Evolutionary conservation across 2,888 invertebrate genomes (phyloP), one percentile per base, ranked within the genome.

Genomic region (Andrena praecox): DNA sequence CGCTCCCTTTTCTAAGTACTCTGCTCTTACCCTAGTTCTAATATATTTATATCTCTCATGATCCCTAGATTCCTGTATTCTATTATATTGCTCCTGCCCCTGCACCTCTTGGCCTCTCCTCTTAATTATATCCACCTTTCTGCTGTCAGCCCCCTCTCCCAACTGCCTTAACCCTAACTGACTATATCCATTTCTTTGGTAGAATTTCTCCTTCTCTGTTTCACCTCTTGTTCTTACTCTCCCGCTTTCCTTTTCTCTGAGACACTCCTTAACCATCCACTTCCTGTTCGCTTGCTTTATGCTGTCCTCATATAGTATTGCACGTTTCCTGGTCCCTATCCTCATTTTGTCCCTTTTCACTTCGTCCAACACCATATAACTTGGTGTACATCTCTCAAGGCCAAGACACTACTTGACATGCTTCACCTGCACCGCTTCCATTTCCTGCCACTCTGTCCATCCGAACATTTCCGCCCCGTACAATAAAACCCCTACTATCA

Each of bases 391-490:
- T 24, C 1, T 24, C 8, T 60, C 60, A 29, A 60, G 27, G 5
- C 29, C 60, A 2, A 60, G 60, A 4, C 16, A 16, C 27, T 16
- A 60, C 24, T 27, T 60, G 0, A 60, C 1, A 60, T 60, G 29
- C 24, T 4, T 60, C 60, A 24, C 60, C 60, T 60, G 60, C 24
- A 60, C 10, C 24, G 24, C 24, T 60, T 60, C 29, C 60, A 60
- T 24, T 12, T n/a, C n/a, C 24, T n/a, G 24, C 8, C 60, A 4
- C 24, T 60, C 12, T 24, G n/a, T 29, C 27, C 59, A 59, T 35
- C 8, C 35, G 2, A 35, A 35, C 0, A 35, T 35, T 35, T 52
- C n/a, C 7, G 6, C 50, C 1, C 62, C 62, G n/a, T 62, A 62
- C 6, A 29, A 33, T 8, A 62, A 4, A 29, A 62, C 31, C 8